Percentiles rank a stretch among this genome's conserved stretches.
Conservation (phyloP, 2,113 vertebrate species). For the Indicator maculatus region DNA sequence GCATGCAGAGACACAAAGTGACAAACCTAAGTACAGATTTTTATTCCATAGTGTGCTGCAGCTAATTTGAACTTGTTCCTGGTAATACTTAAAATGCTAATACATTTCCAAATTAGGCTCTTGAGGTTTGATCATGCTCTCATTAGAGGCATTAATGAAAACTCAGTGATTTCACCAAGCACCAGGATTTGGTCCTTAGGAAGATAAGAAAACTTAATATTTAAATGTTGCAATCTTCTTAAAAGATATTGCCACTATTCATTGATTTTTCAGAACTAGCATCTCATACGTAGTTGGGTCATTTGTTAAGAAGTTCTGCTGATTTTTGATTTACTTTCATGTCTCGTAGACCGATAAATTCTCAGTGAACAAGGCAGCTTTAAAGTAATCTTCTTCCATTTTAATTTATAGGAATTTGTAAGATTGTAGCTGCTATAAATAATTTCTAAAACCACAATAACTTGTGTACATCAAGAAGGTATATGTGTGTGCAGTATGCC, state of each 20-base stretch:
- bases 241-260: not conserved
- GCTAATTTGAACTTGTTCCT: conserved; percentile 16
- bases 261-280: conserved; percentile 30
- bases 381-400: conserved; percentile 57
- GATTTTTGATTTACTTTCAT: conserved; percentile 16
- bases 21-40: not conserved
- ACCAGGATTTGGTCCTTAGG: not conserved
- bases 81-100: not conserved
- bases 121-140: not conserved
- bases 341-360: conserved; percentile 24
- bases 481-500: not conserved
- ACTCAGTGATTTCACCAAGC: not conserved
- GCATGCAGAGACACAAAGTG: not conserved
- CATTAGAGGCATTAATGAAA: not conserved
- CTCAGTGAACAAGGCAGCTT: conserved; percentile 5
- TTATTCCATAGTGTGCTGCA: not conserved
- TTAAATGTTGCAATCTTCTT: conserved; percentile 6
- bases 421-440: conserved; percentile 34
- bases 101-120: not conserved
- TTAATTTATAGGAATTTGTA: conserved; percentile 46
- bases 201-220: conserved; percentile 25
- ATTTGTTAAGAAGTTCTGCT: conserved; percentile 18
- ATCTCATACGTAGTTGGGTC: not conserved
- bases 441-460: conserved; percentile 34
- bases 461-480: conserved; percentile 52